A percentile compares a stretch with the other conserved stretches of the same genome.
phyloP scores from a whole-genome alignment of 2,113 vertebrate genomes.

The Tyrannus savana region DNA sequence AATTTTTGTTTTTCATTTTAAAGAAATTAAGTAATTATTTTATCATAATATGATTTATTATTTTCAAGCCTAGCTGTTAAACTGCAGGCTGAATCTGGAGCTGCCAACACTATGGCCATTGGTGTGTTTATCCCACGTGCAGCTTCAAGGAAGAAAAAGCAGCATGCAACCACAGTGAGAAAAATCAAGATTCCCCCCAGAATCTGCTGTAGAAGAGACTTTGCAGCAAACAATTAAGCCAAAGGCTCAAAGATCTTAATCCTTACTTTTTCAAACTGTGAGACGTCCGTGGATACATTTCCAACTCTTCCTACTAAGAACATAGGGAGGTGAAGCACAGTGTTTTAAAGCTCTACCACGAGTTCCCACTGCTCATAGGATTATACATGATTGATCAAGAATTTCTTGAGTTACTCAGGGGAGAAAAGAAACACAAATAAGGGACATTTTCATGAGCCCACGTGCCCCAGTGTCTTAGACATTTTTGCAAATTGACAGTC shows the following conservation, averaged over 20 bases:
- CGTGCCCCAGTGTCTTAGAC: not conserved
- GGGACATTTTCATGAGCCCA: not conserved
- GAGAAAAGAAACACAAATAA: not conserved
- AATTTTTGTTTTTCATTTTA: slow-evolving; percentile 23
- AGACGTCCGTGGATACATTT: not conserved
- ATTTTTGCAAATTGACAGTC: not conserved
- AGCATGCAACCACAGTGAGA: not conserved
- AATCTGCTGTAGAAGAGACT: not conserved
- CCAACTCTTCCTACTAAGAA: not conserved
- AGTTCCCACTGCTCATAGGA: not conserved
- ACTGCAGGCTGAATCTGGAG: not conserved
- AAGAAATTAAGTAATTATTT: slow-evolving; percentile 50
- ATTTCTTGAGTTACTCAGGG: not conserved
- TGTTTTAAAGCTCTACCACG: not conserved
- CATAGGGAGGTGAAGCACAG: not conserved
- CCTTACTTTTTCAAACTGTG: not conserved
- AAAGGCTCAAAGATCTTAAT: not conserved
- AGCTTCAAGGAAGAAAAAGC: not conserved
- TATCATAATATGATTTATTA: slow-evolving; percentile 23
- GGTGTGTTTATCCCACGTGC: not conserved
- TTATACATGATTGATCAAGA: not conserved
- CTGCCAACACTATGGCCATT: not conserved
- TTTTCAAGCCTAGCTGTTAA: not conserved
- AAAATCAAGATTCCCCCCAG: not conserved
- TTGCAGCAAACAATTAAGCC: not conserved